These are phyloP conservation scores for Ptyas mucosa DNA, from an alignment of 2,113 vertebrate species.

Conservation along the genomic window DNA sequence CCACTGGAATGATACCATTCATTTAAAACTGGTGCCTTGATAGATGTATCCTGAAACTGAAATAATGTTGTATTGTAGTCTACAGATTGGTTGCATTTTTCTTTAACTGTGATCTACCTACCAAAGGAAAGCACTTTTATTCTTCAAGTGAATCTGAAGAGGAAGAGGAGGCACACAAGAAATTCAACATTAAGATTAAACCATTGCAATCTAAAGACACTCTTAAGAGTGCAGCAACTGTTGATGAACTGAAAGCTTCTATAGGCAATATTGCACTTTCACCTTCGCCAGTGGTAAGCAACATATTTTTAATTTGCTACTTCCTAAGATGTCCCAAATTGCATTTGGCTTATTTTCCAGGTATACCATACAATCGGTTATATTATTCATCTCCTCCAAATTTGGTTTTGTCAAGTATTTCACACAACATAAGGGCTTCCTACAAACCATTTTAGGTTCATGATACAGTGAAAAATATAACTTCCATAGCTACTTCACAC, in stretches of 20 bases:
- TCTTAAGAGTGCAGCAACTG: conserved; percentile 79
- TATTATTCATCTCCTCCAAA: not conserved
- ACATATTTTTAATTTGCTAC: not conserved
- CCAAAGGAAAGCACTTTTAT: conserved; percentile 91
- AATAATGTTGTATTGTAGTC: not conserved
- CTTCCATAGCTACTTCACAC: not conserved
- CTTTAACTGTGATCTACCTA: conserved; percentile 83
- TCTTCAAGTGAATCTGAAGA: conserved; percentile 97
- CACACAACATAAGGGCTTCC: not conserved
- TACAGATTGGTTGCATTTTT: conserved; percentile 14
- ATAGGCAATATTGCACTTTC: conserved; percentile 91
- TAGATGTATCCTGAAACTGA: not conserved
- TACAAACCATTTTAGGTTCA: not conserved
- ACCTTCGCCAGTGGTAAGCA: conserved; percentile 90
- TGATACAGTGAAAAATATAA: not conserved
- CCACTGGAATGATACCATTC: not conserved
- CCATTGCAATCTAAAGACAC: conserved; percentile 84
- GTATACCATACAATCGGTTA: not conserved
- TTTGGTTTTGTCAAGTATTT: not conserved
- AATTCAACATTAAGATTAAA: conserved; percentile 97
- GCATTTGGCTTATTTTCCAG: not conserved
- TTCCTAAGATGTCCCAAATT: not conserved
- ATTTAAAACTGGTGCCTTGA: not conserved
- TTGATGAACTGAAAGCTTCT: conserved; percentile 92
- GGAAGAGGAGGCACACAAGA: conserved; percentile 90